phyloP scores from a whole-genome alignment of 2,797 vertebrate genomes.

The Tauraco hartlaubi region DNA sequence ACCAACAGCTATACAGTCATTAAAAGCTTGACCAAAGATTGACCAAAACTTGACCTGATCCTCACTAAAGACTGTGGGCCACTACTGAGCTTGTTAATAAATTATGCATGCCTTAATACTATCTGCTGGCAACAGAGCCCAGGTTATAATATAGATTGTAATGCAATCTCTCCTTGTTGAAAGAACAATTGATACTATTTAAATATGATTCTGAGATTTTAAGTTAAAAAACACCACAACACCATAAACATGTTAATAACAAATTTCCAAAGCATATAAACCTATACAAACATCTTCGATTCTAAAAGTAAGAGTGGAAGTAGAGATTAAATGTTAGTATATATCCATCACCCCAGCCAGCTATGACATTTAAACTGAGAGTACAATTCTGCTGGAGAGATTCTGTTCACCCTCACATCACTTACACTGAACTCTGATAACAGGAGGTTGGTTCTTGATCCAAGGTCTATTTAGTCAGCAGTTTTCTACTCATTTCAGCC shows the following conservation, averaged over 20 bases:
- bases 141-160: slow-evolving; percentile 6
- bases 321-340: not conserved
- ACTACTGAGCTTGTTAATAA: not conserved
- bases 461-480: not conserved
- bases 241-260: not conserved
- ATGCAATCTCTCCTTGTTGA: not conserved
- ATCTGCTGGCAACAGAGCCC: not conserved
- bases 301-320: not conserved
- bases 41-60: not conserved
- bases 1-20: not conserved
- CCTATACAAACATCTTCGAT: not conserved
- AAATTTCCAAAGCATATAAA: not conserved
- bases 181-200: not conserved
- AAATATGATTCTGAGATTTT: not conserved
- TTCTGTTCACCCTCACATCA: not conserved
- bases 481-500: not conserved
- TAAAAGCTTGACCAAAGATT: not conserved
- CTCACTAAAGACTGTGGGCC: not conserved
- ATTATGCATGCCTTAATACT: slow-evolving; percentile 19
- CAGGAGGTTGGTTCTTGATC: not conserved
- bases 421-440: not conserved
- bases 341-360: not conserved
- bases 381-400: not conserved
- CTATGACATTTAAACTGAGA: not conserved
- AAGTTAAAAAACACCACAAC: not conserved